Base-by-base conservation (phyloP, 2,797 vertebrate species). In the Helostoma temminkii region DNA sequence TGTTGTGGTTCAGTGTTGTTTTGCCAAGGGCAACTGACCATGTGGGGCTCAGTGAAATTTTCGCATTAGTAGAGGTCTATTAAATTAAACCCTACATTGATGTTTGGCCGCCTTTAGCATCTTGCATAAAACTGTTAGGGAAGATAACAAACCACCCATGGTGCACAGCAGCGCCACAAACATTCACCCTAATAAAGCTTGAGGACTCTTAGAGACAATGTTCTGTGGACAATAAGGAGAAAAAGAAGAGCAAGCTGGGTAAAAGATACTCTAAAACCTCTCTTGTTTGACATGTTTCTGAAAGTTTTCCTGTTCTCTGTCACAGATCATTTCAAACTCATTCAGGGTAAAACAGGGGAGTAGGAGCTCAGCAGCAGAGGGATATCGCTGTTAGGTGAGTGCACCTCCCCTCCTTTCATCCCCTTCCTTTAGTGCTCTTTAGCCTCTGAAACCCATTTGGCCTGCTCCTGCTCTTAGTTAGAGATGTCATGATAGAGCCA, bases 1-100 rank as follows among this genome's bases (percentile, higher is more conserved):
- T 91, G 86, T 90, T 89, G 90, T 91, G 85, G 88, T 90, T 84
- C 47, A 52, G 66, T 57, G 52, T 61, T 81, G 76, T 80, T 86
- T 86, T 87, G 72, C 88, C 89, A 87, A 87, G 73, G 81, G 82
- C 80, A 86, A 86, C 85, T 86, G 80, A 25, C 48, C 62, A 46
- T 57, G 74, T 84, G 76, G 80, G 71, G 80, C 70, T 78, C 67
- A 47, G 48, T 81, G 66, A 82, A 63, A 76, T 78, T 71, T 58
- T 63, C 79, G 24, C 41, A 48, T 55, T 64, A 70, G 77, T 76
- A 65, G 71, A 63, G 68, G 76, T 79, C 79, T 76, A 24, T 84
- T 77, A 71, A 84, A 64, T 81, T 79, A 71, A 45, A 70, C 41
- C 42, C 62, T 46, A 36, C 59, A n/a, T 81, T 73, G 2, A 63